These are phyloP conservation scores for Drosophila algonquin DNA, from an alignment of 2,888 invertebrate genomes.

Conservation along the genomic window DNA sequence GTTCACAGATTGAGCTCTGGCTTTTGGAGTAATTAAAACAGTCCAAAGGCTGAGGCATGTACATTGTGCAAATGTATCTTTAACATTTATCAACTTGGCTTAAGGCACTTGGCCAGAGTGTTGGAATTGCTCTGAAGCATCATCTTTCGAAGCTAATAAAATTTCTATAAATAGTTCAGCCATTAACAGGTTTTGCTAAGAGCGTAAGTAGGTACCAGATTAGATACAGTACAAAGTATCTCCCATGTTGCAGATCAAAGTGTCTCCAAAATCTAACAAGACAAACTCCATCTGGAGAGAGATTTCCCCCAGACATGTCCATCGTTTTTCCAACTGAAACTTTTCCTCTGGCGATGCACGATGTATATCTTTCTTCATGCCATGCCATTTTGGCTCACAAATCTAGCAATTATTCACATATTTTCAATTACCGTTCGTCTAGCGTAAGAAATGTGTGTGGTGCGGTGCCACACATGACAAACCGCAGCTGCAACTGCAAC, in stretches of 20 bases:
- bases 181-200: not conserved
- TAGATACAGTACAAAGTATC: too few relatives aligned
- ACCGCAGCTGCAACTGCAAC: slow-evolving; percentile 63
- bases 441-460: slow-evolving; percentile 57
- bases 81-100: not conserved
- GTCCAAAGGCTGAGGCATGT: not conserved
- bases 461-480: slow-evolving; percentile 57
- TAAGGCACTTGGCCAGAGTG: not conserved
- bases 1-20: too few relatives aligned
- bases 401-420: slow-evolving; percentile 69
- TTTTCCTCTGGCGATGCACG: slow-evolving; percentile 10
- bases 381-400: slow-evolving; percentile 46
- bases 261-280: not conserved
- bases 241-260: too few relatives aligned
- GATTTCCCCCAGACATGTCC: not conserved
- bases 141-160: not conserved
- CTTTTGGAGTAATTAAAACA: not conserved
- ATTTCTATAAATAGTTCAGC: not conserved
- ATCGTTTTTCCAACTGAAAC: not conserved
- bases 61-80: not conserved
- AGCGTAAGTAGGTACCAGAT: not conserved
- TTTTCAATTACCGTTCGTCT: slow-evolving; percentile 66
- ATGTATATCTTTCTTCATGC: slow-evolving; percentile 21
- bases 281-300: slow-evolving; percentile 11
- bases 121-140: not conserved